Conservation (phyloP, 1,140 invertebrate genomes). For the Holotrichia oblita region DNA sequence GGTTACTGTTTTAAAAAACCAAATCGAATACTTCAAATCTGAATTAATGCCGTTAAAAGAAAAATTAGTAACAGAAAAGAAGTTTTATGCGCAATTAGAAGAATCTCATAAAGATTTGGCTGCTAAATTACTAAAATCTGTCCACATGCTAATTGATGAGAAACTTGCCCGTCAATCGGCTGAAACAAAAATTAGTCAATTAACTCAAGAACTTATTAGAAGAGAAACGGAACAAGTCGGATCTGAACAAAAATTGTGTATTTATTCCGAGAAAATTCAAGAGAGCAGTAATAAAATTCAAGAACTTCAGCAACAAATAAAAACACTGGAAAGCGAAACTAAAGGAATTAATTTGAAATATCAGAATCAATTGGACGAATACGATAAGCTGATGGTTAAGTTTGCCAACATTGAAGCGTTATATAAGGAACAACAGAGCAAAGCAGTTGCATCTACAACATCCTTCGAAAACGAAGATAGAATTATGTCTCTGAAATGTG, state of each 20-base stretch:
- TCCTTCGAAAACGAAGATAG: too few species aligned
- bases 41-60: not conserved
- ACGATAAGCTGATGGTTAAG: conserved; percentile 2
- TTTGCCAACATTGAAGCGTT: not conserved
- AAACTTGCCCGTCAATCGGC: conserved; percentile 16
- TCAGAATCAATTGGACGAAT: not conserved
- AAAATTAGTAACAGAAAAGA: not conserved
- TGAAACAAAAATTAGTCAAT: conserved; percentile 18
- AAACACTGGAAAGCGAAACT: not conserved
- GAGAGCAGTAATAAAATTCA: not conserved
- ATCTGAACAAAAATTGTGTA: not conserved
- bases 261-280: not conserved
- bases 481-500: not conserved
- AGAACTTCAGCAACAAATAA: not conserved
- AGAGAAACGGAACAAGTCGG: conserved; percentile 24
- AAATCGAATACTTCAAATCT: not conserved
- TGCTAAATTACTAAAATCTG: conserved; percentile 33
- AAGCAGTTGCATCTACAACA: not conserved
- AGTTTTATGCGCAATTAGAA: not conserved
- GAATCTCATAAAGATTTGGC: conserved; percentile 35
- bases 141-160: conserved; percentile 29
- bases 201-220: conserved; percentile 18
- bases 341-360: not conserved
- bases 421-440: not conserved
- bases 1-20: not conserved